Evolutionary conservation across 2,888 invertebrate species (phyloP), one percentile per base, ranked within the genome.

Genomic region (Tenthredo mesomela): DNA sequence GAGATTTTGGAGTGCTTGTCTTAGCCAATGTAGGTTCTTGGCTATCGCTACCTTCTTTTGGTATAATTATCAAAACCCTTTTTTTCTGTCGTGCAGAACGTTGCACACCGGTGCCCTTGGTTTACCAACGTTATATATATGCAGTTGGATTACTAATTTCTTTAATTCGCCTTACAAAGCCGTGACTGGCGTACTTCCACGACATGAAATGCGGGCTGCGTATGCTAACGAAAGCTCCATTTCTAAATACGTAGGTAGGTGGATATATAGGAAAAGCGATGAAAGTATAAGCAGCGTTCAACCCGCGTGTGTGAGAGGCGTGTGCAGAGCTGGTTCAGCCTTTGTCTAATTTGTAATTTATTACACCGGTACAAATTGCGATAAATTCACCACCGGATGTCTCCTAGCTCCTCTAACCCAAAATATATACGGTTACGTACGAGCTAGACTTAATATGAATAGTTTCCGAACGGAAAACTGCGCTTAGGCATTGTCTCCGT

Each of bases 261-360:
- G 47, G n/a, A 77, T 77, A 54, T 40, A 54, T 77, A 77, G 50
- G 50, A 54, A 33, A 77, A 54, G 33, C 77, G 54, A 77, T 73
- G 73, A 43, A 73, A 73, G 73, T 77, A 77, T 77, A 77, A 21
- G 29, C 50, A 29, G 54, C 50, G 9, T n/a, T 58, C n/a, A 37
- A 61, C 21, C 21, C 58, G 29, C 33, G 37, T 40, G 80, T 80
- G 40, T 61, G 37, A 40, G 58, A 33, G 47, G 78, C 25, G 78
- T 54, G 54, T 43, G 40, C 71, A 54, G 37, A 10, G 40, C 40
- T 80, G 37, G 61, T 80, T 80, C 61, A 80, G 85, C 89, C 89
- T 90, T 90, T 90, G 90, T 90, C 88, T 89, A 90, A 90, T 90
- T 90, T 89, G 88, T 89, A 89, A 88, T 89, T 61, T 80, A 80